These are phyloP conservation scores for Drosophila monieri DNA, from an alignment of 2,888 invertebrate genomes.

Conservation along the genomic window DNA sequence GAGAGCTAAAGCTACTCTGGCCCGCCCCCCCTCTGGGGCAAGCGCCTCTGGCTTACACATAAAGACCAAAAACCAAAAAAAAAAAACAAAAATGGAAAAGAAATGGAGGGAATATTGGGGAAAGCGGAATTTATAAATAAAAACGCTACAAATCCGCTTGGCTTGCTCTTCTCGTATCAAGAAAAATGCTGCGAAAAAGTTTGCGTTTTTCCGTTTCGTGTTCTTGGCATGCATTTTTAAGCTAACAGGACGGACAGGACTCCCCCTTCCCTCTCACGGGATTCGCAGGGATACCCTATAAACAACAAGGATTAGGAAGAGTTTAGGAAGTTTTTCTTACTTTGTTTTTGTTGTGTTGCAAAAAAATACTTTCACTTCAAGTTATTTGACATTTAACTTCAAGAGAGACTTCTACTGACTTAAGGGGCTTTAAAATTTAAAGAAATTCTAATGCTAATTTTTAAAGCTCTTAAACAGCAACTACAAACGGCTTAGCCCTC, in stretches of 20 bases:
- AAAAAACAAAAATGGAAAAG: constrained; percentile 6
- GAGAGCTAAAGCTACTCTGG: constrained; percentile 18
- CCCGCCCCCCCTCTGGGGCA: constrained; percentile 11
- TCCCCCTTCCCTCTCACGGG: background rate
- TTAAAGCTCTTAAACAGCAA: too few species aligned
- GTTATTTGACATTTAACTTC: background rate
- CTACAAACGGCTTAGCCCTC: background rate
- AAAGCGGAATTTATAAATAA: constrained; percentile 39
- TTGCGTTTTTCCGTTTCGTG: constrained; percentile 26
- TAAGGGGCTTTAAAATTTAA: too few species aligned
- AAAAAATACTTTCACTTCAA: background rate
- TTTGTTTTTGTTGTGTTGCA: background rate
- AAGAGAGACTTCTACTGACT: background rate
- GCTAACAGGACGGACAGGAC: background rate
- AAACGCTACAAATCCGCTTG: constrained; percentile 68
- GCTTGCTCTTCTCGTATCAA: constrained; percentile 22
- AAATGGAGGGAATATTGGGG: background rate
- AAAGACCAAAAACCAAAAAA: constrained; percentile 5
- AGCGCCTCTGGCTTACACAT: background rate
- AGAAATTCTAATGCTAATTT: too few species aligned
- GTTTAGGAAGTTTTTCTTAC: background rate
- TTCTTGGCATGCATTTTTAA: constrained; percentile 26
- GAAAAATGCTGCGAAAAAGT: constrained; percentile 47
- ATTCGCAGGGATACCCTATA: constrained; percentile 10
- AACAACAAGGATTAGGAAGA: constrained; percentile 10